Evolutionary conservation across 2,113 vertebrate species (phyloP).

Genomic region (Circaetus gallicus): DNA sequence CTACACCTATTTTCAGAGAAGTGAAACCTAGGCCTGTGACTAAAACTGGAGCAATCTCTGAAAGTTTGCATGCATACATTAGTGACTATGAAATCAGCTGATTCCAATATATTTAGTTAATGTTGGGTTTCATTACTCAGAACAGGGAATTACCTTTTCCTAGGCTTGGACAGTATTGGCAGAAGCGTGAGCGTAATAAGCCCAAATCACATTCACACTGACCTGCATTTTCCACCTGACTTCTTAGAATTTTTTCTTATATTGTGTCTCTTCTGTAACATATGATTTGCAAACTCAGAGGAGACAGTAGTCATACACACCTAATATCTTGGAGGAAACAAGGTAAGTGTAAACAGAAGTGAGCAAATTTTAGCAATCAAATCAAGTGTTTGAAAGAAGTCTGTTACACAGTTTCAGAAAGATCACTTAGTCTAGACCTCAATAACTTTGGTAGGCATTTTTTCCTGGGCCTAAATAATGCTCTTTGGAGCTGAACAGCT

Average conservation of each 20-base stretch:
- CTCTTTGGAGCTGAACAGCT: background rate
- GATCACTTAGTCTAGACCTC: background rate
- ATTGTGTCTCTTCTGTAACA: background rate
- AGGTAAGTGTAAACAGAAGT: background rate
- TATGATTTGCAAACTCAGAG: background rate
- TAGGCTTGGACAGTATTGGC: background rate
- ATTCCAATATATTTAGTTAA: background rate
- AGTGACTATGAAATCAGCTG: background rate
- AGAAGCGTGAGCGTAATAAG: background rate
- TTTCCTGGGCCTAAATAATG: background rate
- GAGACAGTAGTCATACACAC: background rate
- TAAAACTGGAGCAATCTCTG: background rate
- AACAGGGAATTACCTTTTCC: background rate
- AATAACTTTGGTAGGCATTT: rapidly evolving
- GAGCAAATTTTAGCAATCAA: background rate
- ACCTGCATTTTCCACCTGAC: background rate
- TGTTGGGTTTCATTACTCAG: background rate
- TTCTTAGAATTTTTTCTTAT: background rate
- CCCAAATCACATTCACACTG: background rate
- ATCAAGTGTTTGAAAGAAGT: background rate
- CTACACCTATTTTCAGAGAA: background rate
- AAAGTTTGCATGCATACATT: background rate
- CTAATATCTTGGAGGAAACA: background rate
- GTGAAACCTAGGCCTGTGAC: background rate
- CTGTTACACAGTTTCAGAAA: background rate